Base-by-base conservation (phyloP, 2,113 vertebrate species). In the Peromyscus maniculatus region DNA sequence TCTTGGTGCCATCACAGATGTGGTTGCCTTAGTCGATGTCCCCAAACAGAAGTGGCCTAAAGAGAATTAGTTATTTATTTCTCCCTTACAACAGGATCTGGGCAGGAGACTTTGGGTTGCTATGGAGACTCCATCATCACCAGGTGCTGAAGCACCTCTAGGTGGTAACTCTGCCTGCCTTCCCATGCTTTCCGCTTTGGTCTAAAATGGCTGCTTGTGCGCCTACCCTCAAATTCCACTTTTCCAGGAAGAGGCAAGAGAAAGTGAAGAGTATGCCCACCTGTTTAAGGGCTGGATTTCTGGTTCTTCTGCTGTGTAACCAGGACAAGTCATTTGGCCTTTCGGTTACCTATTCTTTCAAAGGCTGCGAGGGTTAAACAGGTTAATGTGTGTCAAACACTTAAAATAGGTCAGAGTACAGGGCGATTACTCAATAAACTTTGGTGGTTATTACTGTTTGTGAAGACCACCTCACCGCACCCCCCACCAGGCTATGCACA, bases 401-500 rank as follows among this genome's bases (percentile, higher is more conserved):
- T 94, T 16, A 87, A 74, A 82, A 66, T 22, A 69, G 89, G 72
- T 46, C 86, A 39, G 43, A 67, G n/a, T 31, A 17, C 15, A 26
- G 19, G 69, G 72, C 62, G 66, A 67, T 28, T 43, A 31, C 36
- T 16, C 64, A 66, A 10, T 62, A 11, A 16, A 3, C 24, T 36
- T 55, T 46, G 57, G 74, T 3, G 31, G 46, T 55, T 57, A 62
- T 9, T 59, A 3, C 80, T 24, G 57, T 28, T 69, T 26, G 28
- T 43, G 36, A 17, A 12, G 55, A 7, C 4, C 26, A 46, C 17
- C 8, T 16, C 6, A 0, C 1, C 9, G 3, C 31, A 0, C 15
- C 1, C 0, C 7, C 83, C 71, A 0, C 13, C 17, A 52, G 43
- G 59, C 15, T 17, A 3, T 0, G 0, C 2, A 31, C 19, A 7